Percentiles rank a stretch among this genome's conserved stretches.
Evolutionary conservation across 2,797 vertebrate species (phyloP).

Genomic region (Cynodonichthys magdalenae): DNA sequence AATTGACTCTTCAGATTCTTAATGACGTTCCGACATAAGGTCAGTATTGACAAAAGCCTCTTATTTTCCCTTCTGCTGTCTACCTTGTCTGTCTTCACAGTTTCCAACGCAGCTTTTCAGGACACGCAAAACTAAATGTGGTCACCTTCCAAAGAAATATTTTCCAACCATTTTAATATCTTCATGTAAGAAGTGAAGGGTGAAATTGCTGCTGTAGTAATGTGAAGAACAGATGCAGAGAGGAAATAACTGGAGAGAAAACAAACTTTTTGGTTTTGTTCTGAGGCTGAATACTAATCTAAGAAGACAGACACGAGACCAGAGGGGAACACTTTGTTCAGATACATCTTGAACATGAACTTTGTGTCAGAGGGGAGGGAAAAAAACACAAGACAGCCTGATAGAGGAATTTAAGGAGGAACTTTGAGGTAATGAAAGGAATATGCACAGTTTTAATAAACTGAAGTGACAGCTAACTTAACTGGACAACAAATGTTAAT

Average conservation of each 20-base stretch:
- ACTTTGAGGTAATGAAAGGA: constrained; percentile 37
- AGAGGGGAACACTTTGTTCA: constrained; percentile 68
- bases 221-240: constrained; percentile 32
- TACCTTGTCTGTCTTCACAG: constrained; percentile 16
- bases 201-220: constrained; percentile 31
- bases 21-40: constrained; percentile 22
- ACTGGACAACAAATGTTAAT: too few relatives aligned
- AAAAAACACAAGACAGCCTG: constrained; percentile 37
- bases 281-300: constrained; percentile 52
- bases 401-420: constrained; percentile 51
- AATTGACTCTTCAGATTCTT: constrained; percentile 25
- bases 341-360: constrained; percentile 52
- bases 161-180: constrained; percentile 53
- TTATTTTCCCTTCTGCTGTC: constrained; percentile 24
- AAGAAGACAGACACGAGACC: constrained; percentile 65
- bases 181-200: constrained; percentile 11
- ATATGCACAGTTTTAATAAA: constrained; percentile 15
- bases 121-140: constrained; percentile 12
- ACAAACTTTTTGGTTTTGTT: constrained; percentile 43
- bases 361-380: constrained; percentile 29
- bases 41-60: constrained; percentile 24
- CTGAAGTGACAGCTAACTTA: too few relatives aligned
- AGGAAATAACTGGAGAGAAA: constrained; percentile 49
- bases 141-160: constrained; percentile 37
- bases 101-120: constrained; percentile 12